phyloP scores from a whole-genome alignment of 2,888 invertebrate genomes.

The Choreutis nemorana region DNA sequence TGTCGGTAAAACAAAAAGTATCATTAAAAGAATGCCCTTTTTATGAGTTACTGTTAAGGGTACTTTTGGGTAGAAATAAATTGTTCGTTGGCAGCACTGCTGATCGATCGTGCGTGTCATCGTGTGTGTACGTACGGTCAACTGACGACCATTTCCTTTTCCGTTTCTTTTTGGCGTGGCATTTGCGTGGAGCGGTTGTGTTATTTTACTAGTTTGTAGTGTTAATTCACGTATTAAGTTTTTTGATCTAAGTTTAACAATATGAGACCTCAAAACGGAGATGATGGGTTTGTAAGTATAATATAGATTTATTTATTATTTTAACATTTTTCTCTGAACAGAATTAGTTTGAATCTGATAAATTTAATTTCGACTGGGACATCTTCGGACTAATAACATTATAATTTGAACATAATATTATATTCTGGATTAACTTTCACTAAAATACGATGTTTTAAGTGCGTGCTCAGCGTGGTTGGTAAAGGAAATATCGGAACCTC shows the following conservation, averaged over 20 bases:
- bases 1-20: too few relatives aligned
- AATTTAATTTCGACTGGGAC: neutral
- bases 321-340: too few relatives aligned
- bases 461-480: neutral
- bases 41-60: too few relatives aligned
- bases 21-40: too few relatives aligned
- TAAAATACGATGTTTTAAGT: neutral
- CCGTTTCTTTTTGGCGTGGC: slow-evolving; percentile 54
- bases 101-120: too few relatives aligned
- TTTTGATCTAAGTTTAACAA: slow-evolving; percentile 11
- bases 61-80: too few relatives aligned
- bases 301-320: slow-evolving; percentile 7
- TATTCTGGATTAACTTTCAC: too few relatives aligned
- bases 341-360: neutral
- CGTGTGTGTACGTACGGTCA: too few relatives aligned
- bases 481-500: slow-evolving; percentile 12
- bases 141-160: slow-evolving; percentile 8
- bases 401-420: too few relatives aligned
- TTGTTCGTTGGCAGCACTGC: too few relatives aligned
- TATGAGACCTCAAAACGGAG: slow-evolving; percentile 59
- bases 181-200: slow-evolving; percentile 22
- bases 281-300: slow-evolving; percentile 55
- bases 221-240: slow-evolving; percentile 4
- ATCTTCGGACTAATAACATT: too few relatives aligned
- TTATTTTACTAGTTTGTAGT: neutral